Base-by-base conservation (phyloP, 2,113 vertebrate species). In the Pandion haliaetus region DNA sequence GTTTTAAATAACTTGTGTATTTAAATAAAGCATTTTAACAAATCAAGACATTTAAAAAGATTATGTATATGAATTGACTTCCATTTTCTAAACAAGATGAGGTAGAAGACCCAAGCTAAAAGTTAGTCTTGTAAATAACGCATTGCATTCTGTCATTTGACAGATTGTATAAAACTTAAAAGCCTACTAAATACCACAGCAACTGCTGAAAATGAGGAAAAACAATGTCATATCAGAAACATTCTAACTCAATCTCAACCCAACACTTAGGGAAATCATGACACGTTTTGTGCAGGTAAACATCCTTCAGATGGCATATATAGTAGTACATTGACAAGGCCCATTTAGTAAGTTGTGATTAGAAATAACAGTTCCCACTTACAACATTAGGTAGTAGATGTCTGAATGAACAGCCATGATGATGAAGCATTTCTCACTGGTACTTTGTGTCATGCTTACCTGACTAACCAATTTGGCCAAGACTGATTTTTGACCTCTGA, bases 281-380 rank as follows among this genome's bases (percentile, higher is more conserved):
- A 29, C 55, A 61, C 1, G 2, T 38, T 9, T 58, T 88, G 40
- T 74, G n/a, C 44, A 71, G 36, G 42, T 49, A 80, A 78, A 12
- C 5, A 18, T 59, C 23, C 23, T 81, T 92, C 57, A 45, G 63
- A 55, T 71, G 8, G 65, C 79, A 61, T 34, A 38, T 1, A 17
- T 6, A 34, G 5, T 6, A 34, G 5, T 12, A 28, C 1, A 0
- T 12, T 86, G 69, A n/a, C 40, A 84, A 26, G 0, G 1, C 3
- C 8, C 9, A 3, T 84, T 71, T 63, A 59, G 20, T 45, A 52
- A 65, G 32, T 50, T 69, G 18, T 5, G 7, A 12, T 59, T 63
- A 49, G 52, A 78, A 86, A 20, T 6, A 70, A 31, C 25, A 17
- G 4, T 17, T 91, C 18, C 23, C 16, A n/a, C 6, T 28, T n/a